Evolutionary conservation across 1,140 invertebrate species (phyloP).

Genomic region (Penaeus chinensis): DNA sequence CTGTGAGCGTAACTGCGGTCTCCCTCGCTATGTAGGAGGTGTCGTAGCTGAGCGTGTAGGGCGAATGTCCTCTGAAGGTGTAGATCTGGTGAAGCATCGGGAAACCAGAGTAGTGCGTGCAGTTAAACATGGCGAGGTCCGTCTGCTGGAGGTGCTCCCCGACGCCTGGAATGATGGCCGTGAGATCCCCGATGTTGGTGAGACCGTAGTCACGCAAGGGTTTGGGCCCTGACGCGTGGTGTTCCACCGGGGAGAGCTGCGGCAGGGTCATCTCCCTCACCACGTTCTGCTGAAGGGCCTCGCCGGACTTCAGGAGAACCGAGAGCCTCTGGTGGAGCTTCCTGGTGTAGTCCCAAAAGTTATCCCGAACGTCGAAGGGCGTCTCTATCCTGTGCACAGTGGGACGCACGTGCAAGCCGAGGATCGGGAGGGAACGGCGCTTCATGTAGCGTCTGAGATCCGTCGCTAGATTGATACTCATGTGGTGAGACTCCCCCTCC

Average conservation of each 20-base stretch:
- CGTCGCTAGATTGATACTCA: neutral
- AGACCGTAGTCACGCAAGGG: too few species aligned
- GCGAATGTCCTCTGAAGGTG: too few species aligned
- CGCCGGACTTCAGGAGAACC: neutral
- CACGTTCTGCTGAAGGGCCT: neutral
- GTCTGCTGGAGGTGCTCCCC: too few species aligned
- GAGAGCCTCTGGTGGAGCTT: neutral
- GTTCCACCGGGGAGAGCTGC: neutral
- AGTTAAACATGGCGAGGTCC: too few species aligned
- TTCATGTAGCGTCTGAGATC: neutral
- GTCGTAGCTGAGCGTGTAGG: too few species aligned
- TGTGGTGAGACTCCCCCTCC: neutral
- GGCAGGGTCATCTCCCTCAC: neutral
- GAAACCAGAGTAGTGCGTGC: too few species aligned
- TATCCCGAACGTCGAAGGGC: neutral
- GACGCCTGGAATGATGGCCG: too few species aligned
- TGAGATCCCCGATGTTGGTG: too few species aligned
- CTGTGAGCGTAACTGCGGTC: too few species aligned
- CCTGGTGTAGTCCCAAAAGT: constrained; percentile 1
- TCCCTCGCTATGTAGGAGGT: too few species aligned
- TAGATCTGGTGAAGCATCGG: too few species aligned
- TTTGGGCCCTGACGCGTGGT: too few species aligned
- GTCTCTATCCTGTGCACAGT: neutral
- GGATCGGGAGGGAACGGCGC: neutral
- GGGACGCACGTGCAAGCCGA: neutral